phyloP scores from a whole-genome alignment of 2,113 vertebrate species.

The Acrocephalus kingi region DNA sequence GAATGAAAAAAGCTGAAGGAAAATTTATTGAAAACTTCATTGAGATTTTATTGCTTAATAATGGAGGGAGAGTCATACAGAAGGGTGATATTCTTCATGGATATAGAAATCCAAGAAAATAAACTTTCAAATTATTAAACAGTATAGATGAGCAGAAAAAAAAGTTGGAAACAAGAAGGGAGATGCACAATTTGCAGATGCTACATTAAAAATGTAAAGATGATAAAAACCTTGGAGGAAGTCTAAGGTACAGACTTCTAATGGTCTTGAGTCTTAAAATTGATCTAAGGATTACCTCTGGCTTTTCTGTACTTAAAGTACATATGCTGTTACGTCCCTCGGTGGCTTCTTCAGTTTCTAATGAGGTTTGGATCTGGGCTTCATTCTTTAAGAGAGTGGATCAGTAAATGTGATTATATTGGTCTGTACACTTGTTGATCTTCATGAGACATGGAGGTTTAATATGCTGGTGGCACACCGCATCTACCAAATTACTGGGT shows the following conservation, averaged over 20 bases:
- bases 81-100: background rate
- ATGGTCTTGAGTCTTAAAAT: background rate
- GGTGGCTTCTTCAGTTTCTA: background rate
- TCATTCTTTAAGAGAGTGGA: background rate
- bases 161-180: background rate
- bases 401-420: background rate
- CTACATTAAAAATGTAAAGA: background rate
- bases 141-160: background rate
- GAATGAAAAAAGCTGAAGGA: background rate
- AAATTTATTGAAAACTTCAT: background rate
- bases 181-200: background rate
- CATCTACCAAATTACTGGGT: background rate
- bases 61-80: background rate
- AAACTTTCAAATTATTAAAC: background rate
- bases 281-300: background rate
- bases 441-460: background rate
- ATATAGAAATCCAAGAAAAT: background rate
- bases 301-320: background rate
- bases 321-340: background rate
- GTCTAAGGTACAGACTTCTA: background rate
- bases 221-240: background rate
- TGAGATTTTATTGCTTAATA: background rate
- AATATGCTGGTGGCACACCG: background rate
- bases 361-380: background rate
- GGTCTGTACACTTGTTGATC: background rate